phyloP scores from a whole-genome alignment of 2,888 invertebrate species.

The Polyommatus icarus region DNA sequence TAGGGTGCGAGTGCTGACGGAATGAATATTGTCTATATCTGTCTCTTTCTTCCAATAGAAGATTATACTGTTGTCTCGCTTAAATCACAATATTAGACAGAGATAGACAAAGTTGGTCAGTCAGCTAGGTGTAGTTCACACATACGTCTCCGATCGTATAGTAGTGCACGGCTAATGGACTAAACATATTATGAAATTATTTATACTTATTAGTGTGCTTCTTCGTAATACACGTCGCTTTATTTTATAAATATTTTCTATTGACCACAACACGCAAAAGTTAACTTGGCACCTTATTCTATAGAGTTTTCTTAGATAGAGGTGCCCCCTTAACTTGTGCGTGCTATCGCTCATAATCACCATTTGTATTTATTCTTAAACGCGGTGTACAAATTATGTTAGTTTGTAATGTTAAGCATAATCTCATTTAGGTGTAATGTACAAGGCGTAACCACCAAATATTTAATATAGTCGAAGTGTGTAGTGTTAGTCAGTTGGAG shows the following conservation, averaged over 20 bases:
- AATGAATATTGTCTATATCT: not conserved
- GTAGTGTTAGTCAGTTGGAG: conserved; percentile 35
- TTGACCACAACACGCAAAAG: conserved; percentile 32
- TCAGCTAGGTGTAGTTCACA: conserved; percentile 40
- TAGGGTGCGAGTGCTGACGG: conserved; percentile 34
- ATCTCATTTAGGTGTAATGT: conserved; percentile 74
- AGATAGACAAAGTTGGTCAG: conserved; percentile 1
- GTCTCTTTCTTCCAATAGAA: not conserved
- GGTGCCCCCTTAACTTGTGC: not conserved
- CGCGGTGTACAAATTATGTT: conserved; percentile 38
- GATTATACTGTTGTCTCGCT: not conserved
- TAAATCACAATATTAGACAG: conserved; percentile 20
- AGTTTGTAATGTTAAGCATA: conserved; percentile 50
- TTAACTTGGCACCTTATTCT: not conserved
- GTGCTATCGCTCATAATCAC: conserved; percentile 44
- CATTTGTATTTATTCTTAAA: conserved; percentile 36
- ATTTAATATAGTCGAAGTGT: conserved; percentile 48
- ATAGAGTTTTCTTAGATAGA: not conserved
- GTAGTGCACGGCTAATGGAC: conserved; percentile 60
- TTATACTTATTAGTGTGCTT: conserved; percentile 44
- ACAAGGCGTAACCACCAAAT: conserved; percentile 78
- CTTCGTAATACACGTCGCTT: conserved; percentile 55
- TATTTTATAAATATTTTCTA: conserved; percentile 41
- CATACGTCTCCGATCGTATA: conserved; percentile 44
- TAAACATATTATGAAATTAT: conserved; percentile 44